Evolutionary conservation across 2,888 invertebrate genomes (phyloP), one percentile per base, ranked within the genome.

Genomic region (Metellina segmentata): DNA sequence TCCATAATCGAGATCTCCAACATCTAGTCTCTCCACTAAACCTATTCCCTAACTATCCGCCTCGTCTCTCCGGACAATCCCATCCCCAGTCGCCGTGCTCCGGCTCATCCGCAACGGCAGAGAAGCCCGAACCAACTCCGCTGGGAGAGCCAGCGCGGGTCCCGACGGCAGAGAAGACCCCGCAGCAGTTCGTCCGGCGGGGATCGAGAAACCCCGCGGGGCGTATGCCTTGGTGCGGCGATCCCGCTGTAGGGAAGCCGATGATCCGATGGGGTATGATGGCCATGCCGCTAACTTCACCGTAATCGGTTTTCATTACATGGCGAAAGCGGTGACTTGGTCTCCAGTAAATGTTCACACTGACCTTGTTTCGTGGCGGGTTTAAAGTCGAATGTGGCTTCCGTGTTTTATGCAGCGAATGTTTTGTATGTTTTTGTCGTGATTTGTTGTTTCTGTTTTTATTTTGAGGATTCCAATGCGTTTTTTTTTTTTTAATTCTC

Each of bases 121-220:
- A 52, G 19, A 19, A 69, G 49, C 61, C 74, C 49, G 16, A 48
- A 19, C 51, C 70, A 78, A 51, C 75, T 49, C 81, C 81, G 51
- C 61, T 53, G 81, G 81, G 75, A 82, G 75, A 70, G 9, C 48
- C 89, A 34, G 11, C 77, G 49, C 19, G 81, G 77, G 16, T 77
- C 82, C 77, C 89, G 49, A 82, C 70, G 89, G 77, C 69, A 48
- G 20, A 11, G n/a, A 9, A 49, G 6, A n/a, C 82, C 69, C 77
- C 77, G 61, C 19, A 70, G 75, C 88, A n/a, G 69, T 71, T 16
- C 19, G 88, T 77, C 75, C 82, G 88, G 70, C 70, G 34, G 34
- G 34, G 34, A 34, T 34, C 34, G 34, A 34, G 74, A 77, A 52
- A 19, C 9, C 70, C 78, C 81, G 70, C 5, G 61, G 77, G 82